Base-by-base conservation (phyloP, 30 jellyfish, hydroid and myxozoan species). In the Cassiopea andromeda region DNA sequence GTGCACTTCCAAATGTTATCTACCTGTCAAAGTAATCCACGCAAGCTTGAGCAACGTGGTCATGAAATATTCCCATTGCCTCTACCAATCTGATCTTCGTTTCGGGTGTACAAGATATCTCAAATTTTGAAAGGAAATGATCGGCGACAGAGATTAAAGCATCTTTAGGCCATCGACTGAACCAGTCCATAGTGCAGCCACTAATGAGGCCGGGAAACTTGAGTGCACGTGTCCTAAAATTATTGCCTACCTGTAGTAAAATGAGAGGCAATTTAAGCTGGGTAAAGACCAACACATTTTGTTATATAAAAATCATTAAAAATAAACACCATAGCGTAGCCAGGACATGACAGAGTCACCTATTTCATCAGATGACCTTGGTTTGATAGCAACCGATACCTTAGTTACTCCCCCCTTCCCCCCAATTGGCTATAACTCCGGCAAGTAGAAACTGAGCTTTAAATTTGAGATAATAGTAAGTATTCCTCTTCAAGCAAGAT, bases 161-260 rank as follows among this genome's bases (percentile, higher is more conserved):
- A 67, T 95, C 99, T 82, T 87, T 88, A n/a, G 99, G 99, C 99
- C 99, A 95, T 59, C 98, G 93, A 78, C 99, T 95, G 78, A 95
- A 95, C 99, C 99, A 95, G 66, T 95, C 99, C 99, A 95, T 95
- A 16, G 99, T 95, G 75, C 99, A 95, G 44, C 99, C 99, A 87
- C 98, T 91, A 48, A 95, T 95, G 27, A 95, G 91, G 9, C 99
- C 99, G 16, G 99, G 99, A 75, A 95, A 95, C 76, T 95, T 95
- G 61, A 95, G 82, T 17, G 99, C 99, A 18, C 99, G 95, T 61
- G 92, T 89, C 10, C 99, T 92, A 92, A 95, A 95, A 66, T 95
- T 95, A 75, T 95, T 97, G 13, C 99, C 99, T 82, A 95, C 99
- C 99, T 95, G 19, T 4, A 67, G 47, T 1, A 44, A 9, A 50